Evolutionary conservation across 2,888 invertebrate genomes (phyloP).

Genomic region (Amaurobius ferox): DNA sequence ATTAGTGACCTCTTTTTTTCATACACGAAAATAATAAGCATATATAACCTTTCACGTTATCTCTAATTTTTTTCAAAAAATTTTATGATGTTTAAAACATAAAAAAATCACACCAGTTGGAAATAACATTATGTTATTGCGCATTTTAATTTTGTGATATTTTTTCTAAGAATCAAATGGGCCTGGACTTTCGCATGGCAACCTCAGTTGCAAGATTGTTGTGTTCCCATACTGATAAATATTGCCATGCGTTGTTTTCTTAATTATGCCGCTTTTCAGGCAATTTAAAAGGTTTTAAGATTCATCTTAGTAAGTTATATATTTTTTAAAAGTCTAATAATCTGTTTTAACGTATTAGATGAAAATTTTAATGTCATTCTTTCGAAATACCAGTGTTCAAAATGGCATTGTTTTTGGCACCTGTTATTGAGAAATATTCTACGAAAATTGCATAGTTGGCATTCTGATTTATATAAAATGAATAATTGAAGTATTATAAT

Average conservation of each 20-base stretch:
- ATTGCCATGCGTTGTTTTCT: constrained; percentile 42
- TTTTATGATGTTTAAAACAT: no score
- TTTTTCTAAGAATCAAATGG: constrained; percentile 65
- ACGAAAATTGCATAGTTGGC: no score
- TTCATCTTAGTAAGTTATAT: background rate
- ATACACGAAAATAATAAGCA: no score
- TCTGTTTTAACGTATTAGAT: background rate
- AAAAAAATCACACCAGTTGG: background rate
- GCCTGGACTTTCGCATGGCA: constrained; percentile 57
- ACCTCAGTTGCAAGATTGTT: constrained; percentile 64
- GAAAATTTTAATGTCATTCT: background rate
- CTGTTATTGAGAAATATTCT: constrained; percentile 22
- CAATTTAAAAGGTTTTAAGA: background rate
- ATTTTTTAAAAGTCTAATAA: background rate
- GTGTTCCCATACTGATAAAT: constrained; percentile 59
- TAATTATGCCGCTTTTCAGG: background rate
- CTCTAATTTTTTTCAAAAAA: no score
- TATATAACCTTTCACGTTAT: no score
- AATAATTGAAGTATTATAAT: no score
- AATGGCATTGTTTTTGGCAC: constrained; percentile 47
- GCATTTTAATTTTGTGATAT: constrained; percentile 28
- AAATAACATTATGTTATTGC: background rate
- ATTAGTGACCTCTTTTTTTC: background rate
- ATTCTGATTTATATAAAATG: no score
- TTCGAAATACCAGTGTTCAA: constrained; percentile 4